Conservation (phyloP, 2,797 vertebrate species). For the Enteromius argenteus region DNA sequence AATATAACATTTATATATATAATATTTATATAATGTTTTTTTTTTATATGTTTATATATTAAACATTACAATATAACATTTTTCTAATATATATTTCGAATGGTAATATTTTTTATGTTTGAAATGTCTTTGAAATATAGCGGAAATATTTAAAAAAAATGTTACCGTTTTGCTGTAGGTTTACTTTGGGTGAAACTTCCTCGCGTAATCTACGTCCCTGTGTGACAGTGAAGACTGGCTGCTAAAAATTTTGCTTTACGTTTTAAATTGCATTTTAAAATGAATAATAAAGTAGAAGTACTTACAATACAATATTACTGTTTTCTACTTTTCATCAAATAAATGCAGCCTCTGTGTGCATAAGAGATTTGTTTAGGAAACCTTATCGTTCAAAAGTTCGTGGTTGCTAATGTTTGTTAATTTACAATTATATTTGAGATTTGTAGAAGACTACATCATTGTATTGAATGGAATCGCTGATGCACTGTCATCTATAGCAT, state of each 20-base stretch:
- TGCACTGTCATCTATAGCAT: neutral
- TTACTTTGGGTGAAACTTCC: too few relatives aligned
- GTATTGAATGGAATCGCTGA: neutral
- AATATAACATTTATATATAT: too few relatives aligned
- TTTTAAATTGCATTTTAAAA: neutral
- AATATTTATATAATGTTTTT: too few relatives aligned
- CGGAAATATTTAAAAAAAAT: too few relatives aligned
- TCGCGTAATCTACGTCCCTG: too few relatives aligned
- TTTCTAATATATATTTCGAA: too few relatives aligned
- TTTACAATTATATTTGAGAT: neutral
- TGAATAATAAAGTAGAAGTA: neutral
- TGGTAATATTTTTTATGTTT: too few relatives aligned
- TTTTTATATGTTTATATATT: too few relatives aligned
- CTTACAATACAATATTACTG: neutral
- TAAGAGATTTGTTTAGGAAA: neutral
- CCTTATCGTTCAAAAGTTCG: neutral
- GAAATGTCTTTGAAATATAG: too few relatives aligned
- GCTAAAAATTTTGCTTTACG: neutral
- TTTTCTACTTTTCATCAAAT: neutral
- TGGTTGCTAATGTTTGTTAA: neutral
- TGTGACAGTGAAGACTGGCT: neutral
- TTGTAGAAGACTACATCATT: neutral
- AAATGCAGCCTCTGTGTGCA: neutral
- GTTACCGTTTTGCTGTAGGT: too few relatives aligned
- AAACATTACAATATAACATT: too few relatives aligned